A percentile compares a stretch with the other conserved stretches of the same genome.
Conservation (phyloP, 2,888 invertebrate genomes). For the Tortrix viridana region DNA sequence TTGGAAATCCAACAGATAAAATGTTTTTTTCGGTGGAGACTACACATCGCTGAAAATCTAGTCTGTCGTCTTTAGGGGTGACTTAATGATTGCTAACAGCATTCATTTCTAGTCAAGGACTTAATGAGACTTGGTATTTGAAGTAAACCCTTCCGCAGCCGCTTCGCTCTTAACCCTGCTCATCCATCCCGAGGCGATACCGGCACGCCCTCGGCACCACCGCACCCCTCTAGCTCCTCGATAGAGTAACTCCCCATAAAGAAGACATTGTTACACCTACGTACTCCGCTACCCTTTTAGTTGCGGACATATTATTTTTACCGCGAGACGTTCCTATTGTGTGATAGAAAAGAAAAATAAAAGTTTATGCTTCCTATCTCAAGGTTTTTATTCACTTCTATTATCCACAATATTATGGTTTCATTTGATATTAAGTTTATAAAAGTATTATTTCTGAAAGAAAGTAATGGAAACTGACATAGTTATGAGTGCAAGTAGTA, state of each 20-base stretch:
- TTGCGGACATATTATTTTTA: slow-evolving; percentile 36
- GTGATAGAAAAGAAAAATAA: slow-evolving; percentile 34
- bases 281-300: slow-evolving; percentile 38
- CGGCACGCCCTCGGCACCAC: slow-evolving; percentile 50
- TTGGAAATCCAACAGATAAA: too few species aligned
- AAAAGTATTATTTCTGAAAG: too few species aligned
- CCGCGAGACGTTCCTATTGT: slow-evolving; percentile 32
- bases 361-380: slow-evolving; percentile 25
- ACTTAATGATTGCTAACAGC: too few species aligned
- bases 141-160: not conserved
- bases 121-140: not conserved
- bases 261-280: slow-evolving; percentile 44
- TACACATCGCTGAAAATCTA: too few species aligned
- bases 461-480: too few species aligned
- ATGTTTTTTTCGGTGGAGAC: too few species aligned
- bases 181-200: slow-evolving; percentile 19
- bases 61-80: too few species aligned
- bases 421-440: too few species aligned
- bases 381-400: not conserved
- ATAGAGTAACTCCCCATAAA: slow-evolving; percentile 54
- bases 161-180: slow-evolving; percentile 15
- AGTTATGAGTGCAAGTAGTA: too few species aligned
- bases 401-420: not conserved
- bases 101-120: too few species aligned
- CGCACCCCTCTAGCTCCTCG: slow-evolving; percentile 48